phyloP scores from a whole-genome alignment of 35 echinoderm and acorn worm genomes.

The Diadema setosum region DNA sequence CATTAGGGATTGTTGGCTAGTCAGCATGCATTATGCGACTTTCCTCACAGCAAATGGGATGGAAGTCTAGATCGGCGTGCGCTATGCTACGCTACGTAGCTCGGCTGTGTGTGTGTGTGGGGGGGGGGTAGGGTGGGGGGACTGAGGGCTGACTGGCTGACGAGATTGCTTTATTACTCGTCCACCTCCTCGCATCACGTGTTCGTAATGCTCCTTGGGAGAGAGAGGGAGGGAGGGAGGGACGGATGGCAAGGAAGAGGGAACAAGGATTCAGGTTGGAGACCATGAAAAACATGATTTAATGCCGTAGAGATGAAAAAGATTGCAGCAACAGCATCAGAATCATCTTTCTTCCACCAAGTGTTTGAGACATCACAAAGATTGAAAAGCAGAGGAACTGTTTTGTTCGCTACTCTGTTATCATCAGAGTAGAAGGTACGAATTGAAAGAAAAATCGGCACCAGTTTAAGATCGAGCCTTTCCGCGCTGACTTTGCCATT shows the following conservation, averaged over 20 bases:
- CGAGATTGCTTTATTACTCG: not conserved
- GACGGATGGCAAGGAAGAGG: not conserved
- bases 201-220: not conserved
- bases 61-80: not conserved
- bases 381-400: too few relatives aligned
- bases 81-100: not conserved
- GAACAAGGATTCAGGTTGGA: not conserved
- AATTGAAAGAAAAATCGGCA: too few relatives aligned
- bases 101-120: too few relatives aligned
- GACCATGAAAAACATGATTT: not conserved
- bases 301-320: too few relatives aligned
- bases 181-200: not conserved
- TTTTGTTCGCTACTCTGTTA: too few relatives aligned
- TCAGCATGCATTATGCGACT: not conserved
- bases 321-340: too few relatives aligned
- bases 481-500: too few relatives aligned
- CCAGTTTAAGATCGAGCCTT: too few relatives aligned
- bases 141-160: not conserved
- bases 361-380: too few relatives aligned
- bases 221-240: not conserved
- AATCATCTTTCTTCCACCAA: too few relatives aligned
- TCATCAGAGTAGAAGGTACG: too few relatives aligned
- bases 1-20: constrained; percentile 7
- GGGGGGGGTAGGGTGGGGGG: too few relatives aligned
- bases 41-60: constrained; percentile 1